phyloP scores from a whole-genome alignment of 2,113 vertebrate species.

The Alethe castanea region DNA sequence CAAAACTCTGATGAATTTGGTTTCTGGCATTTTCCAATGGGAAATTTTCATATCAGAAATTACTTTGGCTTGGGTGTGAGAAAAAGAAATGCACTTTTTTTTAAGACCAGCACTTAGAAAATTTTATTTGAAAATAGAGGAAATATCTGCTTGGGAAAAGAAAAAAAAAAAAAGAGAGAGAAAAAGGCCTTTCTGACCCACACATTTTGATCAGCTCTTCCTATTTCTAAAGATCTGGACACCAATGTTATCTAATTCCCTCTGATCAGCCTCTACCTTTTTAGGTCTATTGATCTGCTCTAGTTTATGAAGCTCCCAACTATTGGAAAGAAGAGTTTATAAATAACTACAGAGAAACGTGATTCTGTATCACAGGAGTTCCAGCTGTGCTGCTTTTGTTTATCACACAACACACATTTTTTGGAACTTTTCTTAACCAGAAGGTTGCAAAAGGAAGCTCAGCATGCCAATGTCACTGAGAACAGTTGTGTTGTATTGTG shows the following conservation, averaged over 20 bases:
- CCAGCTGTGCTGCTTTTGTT: slow-evolving; percentile 48
- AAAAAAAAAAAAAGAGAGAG: fast-evolving
- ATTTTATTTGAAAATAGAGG: neutral
- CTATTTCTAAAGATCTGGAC: neutral
- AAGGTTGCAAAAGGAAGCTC: slow-evolving; percentile 12
- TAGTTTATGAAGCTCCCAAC: slow-evolving; percentile 11
- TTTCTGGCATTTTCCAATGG: neutral
- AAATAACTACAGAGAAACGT: slow-evolving; percentile 13
- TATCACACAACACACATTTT: neutral
- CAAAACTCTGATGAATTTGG: neutral
- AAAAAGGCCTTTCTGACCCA: neutral
- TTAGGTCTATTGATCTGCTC: slow-evolving; percentile 46
- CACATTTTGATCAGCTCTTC: neutral
- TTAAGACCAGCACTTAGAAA: neutral
- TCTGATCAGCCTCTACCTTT: slow-evolving; percentile 49
- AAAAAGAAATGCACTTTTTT: neutral
- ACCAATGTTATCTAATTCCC: neutral
- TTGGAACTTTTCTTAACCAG: neutral
- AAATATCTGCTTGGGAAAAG: neutral
- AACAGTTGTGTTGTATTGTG: neutral
- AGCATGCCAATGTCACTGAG: neutral
- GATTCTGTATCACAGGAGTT: slow-evolving; percentile 18
- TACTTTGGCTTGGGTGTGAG: neutral
- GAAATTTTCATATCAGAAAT: neutral
- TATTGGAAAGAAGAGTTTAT: slow-evolving; percentile 46